A percentile compares a stretch with the other conserved stretches of the same genome.
These are phyloP conservation scores for Hyles vespertilio DNA, from an alignment of 1,140 invertebrate species.

Conservation along the genomic window DNA sequence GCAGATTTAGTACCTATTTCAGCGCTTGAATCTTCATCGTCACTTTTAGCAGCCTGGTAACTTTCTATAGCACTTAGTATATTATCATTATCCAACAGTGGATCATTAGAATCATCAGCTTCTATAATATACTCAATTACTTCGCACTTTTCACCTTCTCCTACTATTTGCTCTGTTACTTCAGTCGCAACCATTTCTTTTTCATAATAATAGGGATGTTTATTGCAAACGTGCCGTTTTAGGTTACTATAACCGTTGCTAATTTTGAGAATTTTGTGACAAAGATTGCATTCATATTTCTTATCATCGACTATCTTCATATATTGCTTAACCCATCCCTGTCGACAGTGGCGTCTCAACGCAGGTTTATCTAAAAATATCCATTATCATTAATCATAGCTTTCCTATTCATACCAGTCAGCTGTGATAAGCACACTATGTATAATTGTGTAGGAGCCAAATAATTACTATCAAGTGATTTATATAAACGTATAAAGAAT, in stretches of 20 bases:
- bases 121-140: not conserved
- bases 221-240: not conserved
- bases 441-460: no score
- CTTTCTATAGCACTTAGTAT: not conserved
- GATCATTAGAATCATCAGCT: conserved; percentile 1
- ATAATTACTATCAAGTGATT: no score
- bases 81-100: not conserved
- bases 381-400: no score
- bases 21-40: no score
- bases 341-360: not conserved
- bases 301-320: not conserved
- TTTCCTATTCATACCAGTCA: no score
- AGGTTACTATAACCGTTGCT: conserved; percentile 5
- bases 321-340: conserved; percentile 3
- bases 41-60: not conserved
- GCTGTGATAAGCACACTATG: no score
- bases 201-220: conserved; percentile 3
- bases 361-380: not conserved
- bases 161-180: not conserved
- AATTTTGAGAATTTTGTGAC: conserved; percentile 1
- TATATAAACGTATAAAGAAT: no score
- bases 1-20: no score
- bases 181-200: not conserved
- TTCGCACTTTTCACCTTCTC: not conserved
- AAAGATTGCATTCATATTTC: not conserved